A percentile compares a stretch with the other conserved stretches of the same genome.
These are phyloP conservation scores for Pavo muticus DNA, from an alignment of 2,113 vertebrate genomes.

Conservation along the genomic window DNA sequence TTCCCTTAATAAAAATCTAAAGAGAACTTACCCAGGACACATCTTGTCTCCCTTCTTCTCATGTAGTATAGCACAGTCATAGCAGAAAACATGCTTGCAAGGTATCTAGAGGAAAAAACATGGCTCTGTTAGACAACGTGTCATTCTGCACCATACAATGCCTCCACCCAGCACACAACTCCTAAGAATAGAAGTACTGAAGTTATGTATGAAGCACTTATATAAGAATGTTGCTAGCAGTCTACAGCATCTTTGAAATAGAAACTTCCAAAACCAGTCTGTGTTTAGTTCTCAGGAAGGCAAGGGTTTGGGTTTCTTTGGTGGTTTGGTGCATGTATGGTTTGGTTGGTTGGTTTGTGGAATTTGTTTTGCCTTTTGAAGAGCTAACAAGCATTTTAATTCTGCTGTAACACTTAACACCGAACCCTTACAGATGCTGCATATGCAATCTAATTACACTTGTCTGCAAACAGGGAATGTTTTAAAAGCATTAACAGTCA, in stretches of 20 bases:
- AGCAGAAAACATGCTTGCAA: conserved; percentile 99
- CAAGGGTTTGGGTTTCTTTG: neutral
- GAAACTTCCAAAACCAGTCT: neutral
- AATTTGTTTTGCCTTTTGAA: neutral
- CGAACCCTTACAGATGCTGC: neutral
- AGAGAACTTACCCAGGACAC: conserved; percentile 92
- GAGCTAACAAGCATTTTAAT: neutral
- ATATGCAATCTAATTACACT: neutral
- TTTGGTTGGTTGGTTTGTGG: neutral
- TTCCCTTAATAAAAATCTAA: neutral
- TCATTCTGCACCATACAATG: neutral
- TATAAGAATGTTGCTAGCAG: neutral
- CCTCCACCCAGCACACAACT: neutral
- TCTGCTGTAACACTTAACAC: neutral
- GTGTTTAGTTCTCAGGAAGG: neutral
- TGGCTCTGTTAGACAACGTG: neutral
- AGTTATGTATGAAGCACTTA: neutral
- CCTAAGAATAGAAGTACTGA: neutral
- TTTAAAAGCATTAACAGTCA: conserved; percentile 11
- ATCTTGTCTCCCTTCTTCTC: conserved; percentile 99
- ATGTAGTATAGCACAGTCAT: conserved; percentile 95
- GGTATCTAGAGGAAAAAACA: conserved; percentile 86
- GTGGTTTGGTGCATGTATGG: neutral
- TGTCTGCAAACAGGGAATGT: neutral
- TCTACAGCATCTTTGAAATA: neutral